A percentile compares a stretch with the other conserved stretches of the same genome.
These are phyloP conservation scores for Ovis aries DNA, from an alignment of 2,113 vertebrate species.

Conservation along the genomic window DNA sequence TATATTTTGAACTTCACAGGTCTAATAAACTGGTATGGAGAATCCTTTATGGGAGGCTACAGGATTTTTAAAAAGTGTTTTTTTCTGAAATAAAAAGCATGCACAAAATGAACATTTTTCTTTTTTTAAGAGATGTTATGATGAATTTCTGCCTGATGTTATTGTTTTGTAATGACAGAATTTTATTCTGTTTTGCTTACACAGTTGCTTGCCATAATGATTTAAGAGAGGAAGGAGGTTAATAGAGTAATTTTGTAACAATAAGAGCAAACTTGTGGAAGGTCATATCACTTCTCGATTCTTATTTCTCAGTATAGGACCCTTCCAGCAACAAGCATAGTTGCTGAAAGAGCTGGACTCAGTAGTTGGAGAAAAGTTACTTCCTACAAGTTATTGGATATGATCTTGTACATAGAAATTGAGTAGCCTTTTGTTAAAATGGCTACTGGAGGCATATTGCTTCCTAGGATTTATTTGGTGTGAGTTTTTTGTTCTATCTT, in stretches of 20 bases:
- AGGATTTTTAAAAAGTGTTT: neutral
- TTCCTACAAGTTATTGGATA: neutral
- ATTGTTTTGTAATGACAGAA: neutral
- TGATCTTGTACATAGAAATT: neutral
- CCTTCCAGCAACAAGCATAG: neutral
- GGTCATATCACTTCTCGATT: neutral
- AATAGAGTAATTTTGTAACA: neutral
- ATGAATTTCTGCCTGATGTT: neutral
- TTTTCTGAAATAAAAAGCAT: neutral
- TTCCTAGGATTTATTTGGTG: neutral
- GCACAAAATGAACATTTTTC: neutral
- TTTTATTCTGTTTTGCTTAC: neutral
- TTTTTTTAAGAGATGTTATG: neutral
- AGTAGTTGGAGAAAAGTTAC: neutral
- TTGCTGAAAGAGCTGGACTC: neutral
- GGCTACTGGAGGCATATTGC: neutral
- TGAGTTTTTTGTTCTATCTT: neutral
- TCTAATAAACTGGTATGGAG: neutral
- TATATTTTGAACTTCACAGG: neutral
- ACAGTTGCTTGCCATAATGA: neutral
- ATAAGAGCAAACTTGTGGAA: neutral
- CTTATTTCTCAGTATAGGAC: neutral
- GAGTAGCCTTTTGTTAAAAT: neutral
- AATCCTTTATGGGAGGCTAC: neutral
- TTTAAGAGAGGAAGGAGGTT: constrained; percentile 1